Conservation (phyloP, 2,888 invertebrate genomes). For the Amblyjoppa fuscipennis region DNA sequence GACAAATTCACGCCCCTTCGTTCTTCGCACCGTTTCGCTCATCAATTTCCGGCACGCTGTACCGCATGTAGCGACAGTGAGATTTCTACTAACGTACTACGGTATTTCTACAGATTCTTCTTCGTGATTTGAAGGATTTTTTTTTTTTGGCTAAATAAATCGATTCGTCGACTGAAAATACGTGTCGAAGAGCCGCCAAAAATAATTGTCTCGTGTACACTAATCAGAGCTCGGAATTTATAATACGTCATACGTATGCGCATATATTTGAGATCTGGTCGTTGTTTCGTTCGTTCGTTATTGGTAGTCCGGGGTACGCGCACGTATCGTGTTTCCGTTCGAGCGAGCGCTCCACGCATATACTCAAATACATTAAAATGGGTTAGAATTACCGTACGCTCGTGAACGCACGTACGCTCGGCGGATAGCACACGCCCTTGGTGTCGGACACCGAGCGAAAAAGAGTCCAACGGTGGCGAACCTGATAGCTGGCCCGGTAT, state of each 20-base stretch:
- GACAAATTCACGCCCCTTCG: constrained; percentile 62
- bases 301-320: constrained; percentile 37
- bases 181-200: not conserved
- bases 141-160: not conserved
- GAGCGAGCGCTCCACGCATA: constrained; percentile 40
- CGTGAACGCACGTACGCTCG: constrained; percentile 33
- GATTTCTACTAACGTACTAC: not conserved
- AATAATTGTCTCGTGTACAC: constrained; percentile 25
- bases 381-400: constrained; percentile 67
- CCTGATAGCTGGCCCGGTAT: constrained; percentile 6
- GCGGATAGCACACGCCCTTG: constrained; percentile 54
- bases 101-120: not conserved
- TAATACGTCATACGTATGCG: constrained; percentile 35
- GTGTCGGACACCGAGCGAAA: constrained; percentile 54
- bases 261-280: constrained; percentile 31
- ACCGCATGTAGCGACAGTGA: not conserved
- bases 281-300: constrained; percentile 49
- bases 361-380: constrained; percentile 59
- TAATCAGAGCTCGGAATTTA: constrained; percentile 33
- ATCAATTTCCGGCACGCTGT: not conserved
- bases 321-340: constrained; percentile 66
- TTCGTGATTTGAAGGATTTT: not conserved
- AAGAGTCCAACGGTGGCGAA: constrained; percentile 46
- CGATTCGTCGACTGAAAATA: not conserved
- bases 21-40: not conserved